Evolutionary conservation across 2,888 invertebrate species (phyloP).

Genomic region (Erebia epiphron): DNA sequence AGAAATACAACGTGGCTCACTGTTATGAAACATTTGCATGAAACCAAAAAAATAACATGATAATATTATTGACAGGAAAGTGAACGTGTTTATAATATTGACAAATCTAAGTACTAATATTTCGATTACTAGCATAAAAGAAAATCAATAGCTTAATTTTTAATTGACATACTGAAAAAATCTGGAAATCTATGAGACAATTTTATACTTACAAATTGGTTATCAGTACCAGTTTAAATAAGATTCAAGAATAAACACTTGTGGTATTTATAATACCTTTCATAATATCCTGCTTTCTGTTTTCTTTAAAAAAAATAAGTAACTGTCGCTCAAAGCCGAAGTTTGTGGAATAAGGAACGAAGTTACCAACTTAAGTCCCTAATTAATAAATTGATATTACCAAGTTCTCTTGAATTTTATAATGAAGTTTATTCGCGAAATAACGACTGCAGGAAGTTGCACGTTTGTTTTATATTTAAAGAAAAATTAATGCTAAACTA

Average conservation of each 20-base stretch:
- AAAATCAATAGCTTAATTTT: too few species aligned
- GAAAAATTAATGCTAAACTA: background rate
- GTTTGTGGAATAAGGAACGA: slow-evolving; percentile 7
- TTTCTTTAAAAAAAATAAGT: background rate
- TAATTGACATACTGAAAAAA: too few species aligned
- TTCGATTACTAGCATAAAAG: too few species aligned
- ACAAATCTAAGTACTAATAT: too few species aligned
- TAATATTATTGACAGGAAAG: too few species aligned
- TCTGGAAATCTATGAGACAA: too few species aligned
- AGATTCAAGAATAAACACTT: background rate
- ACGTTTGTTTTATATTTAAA: background rate
- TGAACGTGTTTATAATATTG: background rate
- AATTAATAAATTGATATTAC: slow-evolving; percentile 22
- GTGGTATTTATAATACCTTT: background rate
- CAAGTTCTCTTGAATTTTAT: slow-evolving; percentile 13
- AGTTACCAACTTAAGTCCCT: background rate
- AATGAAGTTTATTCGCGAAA: slow-evolving; percentile 22
- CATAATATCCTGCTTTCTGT: background rate
- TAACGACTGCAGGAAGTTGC: slow-evolving; percentile 11
- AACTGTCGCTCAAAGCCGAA: slow-evolving; percentile 3
- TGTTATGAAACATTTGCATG: too few species aligned
- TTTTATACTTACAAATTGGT: too few species aligned
- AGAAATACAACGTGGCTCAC: background rate
- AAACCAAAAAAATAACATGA: too few species aligned
- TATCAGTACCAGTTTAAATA: background rate